Percentiles rank a stretch among this genome's conserved stretches.
phyloP scores from a whole-genome alignment of 2,888 invertebrate genomes.

The Charanyca ferruginea region DNA sequence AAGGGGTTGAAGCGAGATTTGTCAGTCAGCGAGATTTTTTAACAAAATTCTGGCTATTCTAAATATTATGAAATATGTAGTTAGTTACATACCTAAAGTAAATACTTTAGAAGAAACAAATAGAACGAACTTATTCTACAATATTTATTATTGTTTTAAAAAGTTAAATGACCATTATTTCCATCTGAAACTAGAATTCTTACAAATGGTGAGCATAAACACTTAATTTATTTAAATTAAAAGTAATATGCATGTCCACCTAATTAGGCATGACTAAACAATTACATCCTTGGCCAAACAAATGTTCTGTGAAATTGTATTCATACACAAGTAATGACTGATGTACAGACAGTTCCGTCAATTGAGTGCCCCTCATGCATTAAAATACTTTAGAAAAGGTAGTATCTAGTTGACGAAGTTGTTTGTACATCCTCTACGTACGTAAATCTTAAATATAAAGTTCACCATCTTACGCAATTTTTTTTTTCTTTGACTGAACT shows the following conservation, averaged over 20 bases:
- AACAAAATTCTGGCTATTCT: too few species aligned
- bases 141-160: neutral
- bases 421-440: too few species aligned
- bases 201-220: neutral
- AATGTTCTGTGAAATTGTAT: constrained; percentile 14
- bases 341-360: neutral
- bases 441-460: too few species aligned
- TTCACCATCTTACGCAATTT: too few species aligned
- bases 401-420: too few species aligned
- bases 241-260: constrained; percentile 26
- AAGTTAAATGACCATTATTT: neutral
- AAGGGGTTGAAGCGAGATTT: too few species aligned
- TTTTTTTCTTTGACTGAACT: too few species aligned
- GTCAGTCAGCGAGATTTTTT: too few species aligned
- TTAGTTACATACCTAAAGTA: neutral
- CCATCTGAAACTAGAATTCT: neutral
- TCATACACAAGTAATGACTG: constrained; percentile 6
- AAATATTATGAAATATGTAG: too few species aligned
- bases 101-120: neutral
- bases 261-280: constrained; percentile 41
- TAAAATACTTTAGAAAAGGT: too few species aligned
- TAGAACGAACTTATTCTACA: neutral
- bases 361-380: too few species aligned
- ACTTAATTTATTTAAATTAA: constrained; percentile 49
- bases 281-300: constrained; percentile 34